Base-by-base conservation (phyloP, 2,113 vertebrate genomes). In the Dasyprocta punctata region DNA sequence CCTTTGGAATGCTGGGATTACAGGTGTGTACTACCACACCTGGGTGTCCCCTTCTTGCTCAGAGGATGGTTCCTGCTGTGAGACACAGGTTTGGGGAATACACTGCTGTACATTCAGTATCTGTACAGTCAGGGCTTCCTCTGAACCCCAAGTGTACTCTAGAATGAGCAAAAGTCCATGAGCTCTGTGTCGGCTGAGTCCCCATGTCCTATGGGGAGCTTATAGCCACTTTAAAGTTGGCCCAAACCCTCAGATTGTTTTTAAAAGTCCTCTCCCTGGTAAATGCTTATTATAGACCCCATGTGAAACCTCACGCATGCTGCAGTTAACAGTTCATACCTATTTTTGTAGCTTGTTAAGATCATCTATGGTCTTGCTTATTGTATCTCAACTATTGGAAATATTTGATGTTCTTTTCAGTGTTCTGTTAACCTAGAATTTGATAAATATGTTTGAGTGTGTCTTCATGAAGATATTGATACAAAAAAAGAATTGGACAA, bases 391-490 rank as follows among this genome's bases (percentile, higher is more conserved):
- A 67, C 44, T 95, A 65, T 82, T 85, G 92, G 16, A 44, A 67
- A 49, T 95, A 65, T 82, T 85, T 94, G 16, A 44, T 90, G 73
- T 63, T 36, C 54, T 91, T 95, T 90, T 94, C 36, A 86, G 36
- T 36, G 49, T 52, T 86, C 7, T 78, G 9, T 89, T 92, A 97
- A 69, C 61, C 28, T 89, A 92, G 83, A 92, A 80, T 96, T 83
- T 67, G 80, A 77, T 89, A 47, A 86, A 77, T 8, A 78, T 86
- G 36, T 86, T 92, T 83, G 58, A 87, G 0, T 96, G 38, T 95
- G 22, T 92, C 93, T 96, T 95, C 26, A 47, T 86, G 30, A 93
- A 91, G 63, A 56, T 77, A 85, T 52, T 75, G 78, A 80, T 77
- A 13, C n/a, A 7, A 9, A 67, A 75, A 33, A 41, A 85, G 63